A percentile compares a stretch with the other conserved stretches of the same genome.
These are phyloP conservation scores for Piscicola geometra DNA, from an alignment of 2,888 invertebrate genomes.

Conservation along the genomic window DNA sequence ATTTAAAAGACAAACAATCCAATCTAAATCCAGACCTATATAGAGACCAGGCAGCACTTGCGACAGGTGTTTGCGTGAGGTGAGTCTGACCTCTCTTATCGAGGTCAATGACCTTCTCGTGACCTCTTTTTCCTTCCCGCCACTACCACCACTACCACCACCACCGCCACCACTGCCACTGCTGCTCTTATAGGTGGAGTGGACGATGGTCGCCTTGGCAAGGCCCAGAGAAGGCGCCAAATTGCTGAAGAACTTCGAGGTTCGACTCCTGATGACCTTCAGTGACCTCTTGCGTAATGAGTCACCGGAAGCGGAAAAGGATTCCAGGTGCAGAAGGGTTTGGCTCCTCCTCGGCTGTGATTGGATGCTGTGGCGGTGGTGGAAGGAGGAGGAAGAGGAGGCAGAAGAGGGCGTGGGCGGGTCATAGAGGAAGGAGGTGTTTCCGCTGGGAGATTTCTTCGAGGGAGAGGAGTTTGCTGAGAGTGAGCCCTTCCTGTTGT, in stretches of 20 bases:
- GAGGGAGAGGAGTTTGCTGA: too few relatives aligned
- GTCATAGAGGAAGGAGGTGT: background rate
- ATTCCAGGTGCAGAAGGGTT: background rate
- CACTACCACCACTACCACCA: background rate
- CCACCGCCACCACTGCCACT: too few relatives aligned
- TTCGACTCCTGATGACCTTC: background rate
- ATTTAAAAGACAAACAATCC: background rate
- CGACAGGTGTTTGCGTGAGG: conserved; percentile 15
- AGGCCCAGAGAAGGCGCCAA: conserved; percentile 19
- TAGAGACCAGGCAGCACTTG: conserved; percentile 24
- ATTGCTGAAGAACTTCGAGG: background rate
- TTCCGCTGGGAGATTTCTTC: too few relatives aligned
- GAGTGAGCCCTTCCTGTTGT: too few relatives aligned
- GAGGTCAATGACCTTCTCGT: background rate
- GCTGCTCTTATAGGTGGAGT: conserved; percentile 9
- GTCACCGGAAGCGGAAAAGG: background rate
- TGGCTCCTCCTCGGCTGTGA: background rate
- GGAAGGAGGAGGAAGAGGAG: background rate
- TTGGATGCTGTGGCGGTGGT: background rate
- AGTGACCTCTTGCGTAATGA: background rate
- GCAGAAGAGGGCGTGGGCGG: background rate
- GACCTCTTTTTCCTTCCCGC: background rate
- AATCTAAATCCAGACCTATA: background rate
- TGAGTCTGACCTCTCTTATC: conserved; percentile 16
- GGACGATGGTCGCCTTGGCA: conserved; percentile 17